Evolutionary conservation across 2,113 vertebrate species (phyloP), one percentile per base, ranked within the genome.

Genomic region (Pelecanus crispus): DNA sequence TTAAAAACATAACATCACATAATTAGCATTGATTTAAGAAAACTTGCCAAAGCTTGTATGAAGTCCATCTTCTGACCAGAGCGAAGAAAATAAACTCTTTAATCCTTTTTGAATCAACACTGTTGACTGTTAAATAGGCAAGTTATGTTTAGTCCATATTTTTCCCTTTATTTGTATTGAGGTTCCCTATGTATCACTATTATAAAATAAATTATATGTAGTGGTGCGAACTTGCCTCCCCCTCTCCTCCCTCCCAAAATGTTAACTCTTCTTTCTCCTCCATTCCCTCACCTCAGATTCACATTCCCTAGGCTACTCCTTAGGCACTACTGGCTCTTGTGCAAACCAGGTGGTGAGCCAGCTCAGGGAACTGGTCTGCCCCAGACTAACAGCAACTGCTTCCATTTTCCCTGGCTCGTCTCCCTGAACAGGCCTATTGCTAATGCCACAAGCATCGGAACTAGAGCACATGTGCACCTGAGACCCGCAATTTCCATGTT

Each of bases 391-490:
- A 70, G 15, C 9, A 7, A n/a, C 28, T 44, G 8, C 17, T 87
- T 44, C 28, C 13, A 0, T 55, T 73, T 78, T 36, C 17, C 14
- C 11, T 32, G 12, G 36, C 21, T 88, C 10, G 40, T 24, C 11
- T 40, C 21, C 14, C 15, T 59, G 42, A 42, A 32, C 38, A 75
- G 38, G 47, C 7, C 12, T 24, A 52, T 12, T 53, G 32, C 22
- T 87, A 24, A 44, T 21, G 17, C 17, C 29, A 67, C 20, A 34
- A 47, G 8, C 22, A 45, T 59, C 55, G 71, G 61, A 81, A 67
- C 17, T 16, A n/a, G 26, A 44, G 24, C 38, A 50, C 0, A 0
- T 1, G 13, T 67, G 32, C 31, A 73, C 55, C 56, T 10, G 31
- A 84, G 24, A 56, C 22, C 24, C 59, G 28, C 3, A 12, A 11